These are phyloP conservation scores for Cynodonichthys magdalenae DNA, from an alignment of 2,797 vertebrate species.

Conservation along the genomic window DNA sequence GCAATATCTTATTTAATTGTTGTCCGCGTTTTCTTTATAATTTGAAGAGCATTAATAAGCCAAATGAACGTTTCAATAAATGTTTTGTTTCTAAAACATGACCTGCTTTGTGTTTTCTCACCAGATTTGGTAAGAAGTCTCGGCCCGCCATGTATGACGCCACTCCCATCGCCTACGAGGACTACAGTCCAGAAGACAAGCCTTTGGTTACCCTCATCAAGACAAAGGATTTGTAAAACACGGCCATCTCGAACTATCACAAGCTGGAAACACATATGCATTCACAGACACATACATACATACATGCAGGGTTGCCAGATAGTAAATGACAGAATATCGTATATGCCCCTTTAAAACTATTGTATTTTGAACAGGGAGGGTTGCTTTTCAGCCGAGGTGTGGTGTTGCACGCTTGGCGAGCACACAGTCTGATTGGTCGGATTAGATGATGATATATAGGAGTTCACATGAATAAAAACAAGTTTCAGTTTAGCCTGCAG, in stretches of 20 bases:
- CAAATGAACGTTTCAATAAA: background rate
- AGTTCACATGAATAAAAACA: too few relatives aligned
- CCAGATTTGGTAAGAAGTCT: slow-evolving; percentile 98
- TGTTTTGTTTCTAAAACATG: background rate
- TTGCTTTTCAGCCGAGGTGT: too few relatives aligned
- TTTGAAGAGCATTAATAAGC: background rate
- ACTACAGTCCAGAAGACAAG: slow-evolving; percentile 98
- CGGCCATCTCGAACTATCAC: slow-evolving; percentile 48
- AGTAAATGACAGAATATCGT: too few relatives aligned
- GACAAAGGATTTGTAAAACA: slow-evolving; percentile 98
- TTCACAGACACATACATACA: background rate
- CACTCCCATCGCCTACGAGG: slow-evolving; percentile 95
- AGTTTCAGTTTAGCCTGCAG: too few relatives aligned
- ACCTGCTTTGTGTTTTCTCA: slow-evolving; percentile 27
- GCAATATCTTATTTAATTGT: background rate
- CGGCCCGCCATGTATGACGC: slow-evolving; percentile 98
- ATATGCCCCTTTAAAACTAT: too few relatives aligned
- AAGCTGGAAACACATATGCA: slow-evolving; percentile 28
- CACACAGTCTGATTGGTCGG: too few relatives aligned
- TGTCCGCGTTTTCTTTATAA: background rate
- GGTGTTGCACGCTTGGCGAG: too few relatives aligned
- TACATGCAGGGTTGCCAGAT: too few relatives aligned
- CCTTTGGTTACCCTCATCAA: slow-evolving; percentile 98
- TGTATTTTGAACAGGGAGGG: too few relatives aligned
- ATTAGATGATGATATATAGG: too few relatives aligned